Evolutionary conservation across 2,113 vertebrate genomes (phyloP).

Genomic region (Rhegmatorhina hoffmannsi): DNA sequence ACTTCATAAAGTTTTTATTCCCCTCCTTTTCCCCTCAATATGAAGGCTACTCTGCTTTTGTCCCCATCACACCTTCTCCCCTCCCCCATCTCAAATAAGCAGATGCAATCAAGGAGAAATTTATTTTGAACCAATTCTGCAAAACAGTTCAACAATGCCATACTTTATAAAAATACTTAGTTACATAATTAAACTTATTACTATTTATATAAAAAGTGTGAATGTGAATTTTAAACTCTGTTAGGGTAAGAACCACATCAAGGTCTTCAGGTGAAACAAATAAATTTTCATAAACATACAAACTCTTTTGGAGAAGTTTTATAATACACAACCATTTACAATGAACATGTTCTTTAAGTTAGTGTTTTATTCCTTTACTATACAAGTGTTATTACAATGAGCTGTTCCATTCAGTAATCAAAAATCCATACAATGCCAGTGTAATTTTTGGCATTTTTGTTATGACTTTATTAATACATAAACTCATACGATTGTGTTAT

Average conservation of each 20-base stretch:
- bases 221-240: slow-evolving; percentile 72
- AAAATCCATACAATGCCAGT: slow-evolving; percentile 74
- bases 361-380: slow-evolving; percentile 83
- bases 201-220: slow-evolving; percentile 75
- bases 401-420: slow-evolving; percentile 70
- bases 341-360: slow-evolving; percentile 76
- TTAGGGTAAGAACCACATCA: slow-evolving; percentile 71
- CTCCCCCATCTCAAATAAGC: slow-evolving; percentile 23
- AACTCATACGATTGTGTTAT: slow-evolving; percentile 70
- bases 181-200: slow-evolving; percentile 73
- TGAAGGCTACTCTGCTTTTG: background rate
- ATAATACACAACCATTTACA: slow-evolving; percentile 80
- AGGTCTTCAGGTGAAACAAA: slow-evolving; percentile 72
- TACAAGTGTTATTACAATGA: slow-evolving; percentile 83
- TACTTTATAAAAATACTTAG: slow-evolving; percentile 82
- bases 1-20: background rate
- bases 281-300: slow-evolving; percentile 75
- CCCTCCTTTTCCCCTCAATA: background rate
- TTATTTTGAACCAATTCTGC: slow-evolving; percentile 78
- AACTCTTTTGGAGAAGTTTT: slow-evolving; percentile 74
- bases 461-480: slow-evolving; percentile 74
- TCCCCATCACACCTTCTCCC: background rate
- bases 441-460: slow-evolving; percentile 62
- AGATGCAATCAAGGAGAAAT: slow-evolving; percentile 71
- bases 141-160: slow-evolving; percentile 75